Conservation (phyloP, 1,140 invertebrate genomes). For the Oncopodura yosiiana region DNA sequence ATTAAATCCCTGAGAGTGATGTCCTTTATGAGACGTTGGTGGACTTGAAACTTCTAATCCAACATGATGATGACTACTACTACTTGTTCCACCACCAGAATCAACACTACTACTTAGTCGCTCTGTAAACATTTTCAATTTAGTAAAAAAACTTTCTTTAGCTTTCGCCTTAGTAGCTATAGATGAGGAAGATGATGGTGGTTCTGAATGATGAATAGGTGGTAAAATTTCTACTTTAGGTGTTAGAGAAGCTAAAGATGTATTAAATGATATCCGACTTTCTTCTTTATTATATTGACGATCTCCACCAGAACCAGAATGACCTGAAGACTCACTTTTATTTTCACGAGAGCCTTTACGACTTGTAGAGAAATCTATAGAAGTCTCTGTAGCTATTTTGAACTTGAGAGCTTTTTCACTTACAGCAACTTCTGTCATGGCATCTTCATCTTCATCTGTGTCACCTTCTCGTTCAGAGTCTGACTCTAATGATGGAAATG, state of each 20-base stretch:
- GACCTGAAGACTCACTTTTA: constrained; percentile 27
- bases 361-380: constrained; percentile 39
- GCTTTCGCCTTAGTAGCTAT: constrained; percentile 22
- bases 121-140: constrained; percentile 32
- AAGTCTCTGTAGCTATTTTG: constrained; percentile 51
- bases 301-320: constrained; percentile 9
- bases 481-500: constrained; percentile 31
- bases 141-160: constrained; percentile 32
- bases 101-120: constrained; percentile 19
- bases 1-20: constrained; percentile 19
- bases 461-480: constrained; percentile 42
- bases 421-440: constrained; percentile 63
- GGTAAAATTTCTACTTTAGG: constrained; percentile 23
- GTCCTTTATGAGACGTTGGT: constrained; percentile 1
- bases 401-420: constrained; percentile 61
- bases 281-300: constrained; percentile 12
- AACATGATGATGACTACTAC: too few species aligned
- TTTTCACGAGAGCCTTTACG: constrained; percentile 49
- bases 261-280: constrained; percentile 17
- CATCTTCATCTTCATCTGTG: constrained; percentile 54
- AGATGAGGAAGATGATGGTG: constrained; percentile 4
- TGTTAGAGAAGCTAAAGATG: constrained; percentile 13
- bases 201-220: background rate
- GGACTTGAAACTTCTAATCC: constrained; percentile 13
- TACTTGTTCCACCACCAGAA: constrained; percentile 19